Evolutionary conservation across 2,888 invertebrate genomes (phyloP).

Genomic region (Sericinus montela): DNA sequence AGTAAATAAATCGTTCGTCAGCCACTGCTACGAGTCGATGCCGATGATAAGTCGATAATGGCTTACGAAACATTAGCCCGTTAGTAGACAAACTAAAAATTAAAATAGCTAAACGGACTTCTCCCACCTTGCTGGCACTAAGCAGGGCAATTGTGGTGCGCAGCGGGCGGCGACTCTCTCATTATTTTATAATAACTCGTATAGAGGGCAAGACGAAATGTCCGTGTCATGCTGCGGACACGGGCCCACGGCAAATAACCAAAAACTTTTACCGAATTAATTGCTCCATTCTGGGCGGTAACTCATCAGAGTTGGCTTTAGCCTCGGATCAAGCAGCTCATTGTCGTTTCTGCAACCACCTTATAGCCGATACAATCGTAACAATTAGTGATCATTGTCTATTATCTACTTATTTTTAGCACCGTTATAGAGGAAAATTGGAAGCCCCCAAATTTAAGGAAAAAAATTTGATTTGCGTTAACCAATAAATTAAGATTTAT

Average conservation of each 20-base stretch:
- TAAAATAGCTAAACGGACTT: slow-evolving; percentile 75
- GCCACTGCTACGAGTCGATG: neutral
- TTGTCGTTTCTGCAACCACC: slow-evolving; percentile 40
- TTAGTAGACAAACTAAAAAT: slow-evolving; percentile 78
- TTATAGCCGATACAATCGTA: slow-evolving; percentile 31
- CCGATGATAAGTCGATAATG: slow-evolving; percentile 40
- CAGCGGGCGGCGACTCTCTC: slow-evolving; percentile 75
- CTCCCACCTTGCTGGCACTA: slow-evolving; percentile 61
- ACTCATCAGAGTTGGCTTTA: slow-evolving; percentile 49
- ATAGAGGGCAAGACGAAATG: slow-evolving; percentile 60
- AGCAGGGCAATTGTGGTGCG: slow-evolving; percentile 74
- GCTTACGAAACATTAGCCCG: slow-evolving; percentile 65
- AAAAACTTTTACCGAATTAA: slow-evolving; percentile 70
- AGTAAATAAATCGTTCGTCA: slow-evolving; percentile 5
- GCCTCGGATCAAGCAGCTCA: slow-evolving; percentile 26
- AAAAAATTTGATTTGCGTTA: neutral
- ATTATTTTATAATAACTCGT: slow-evolving; percentile 78
- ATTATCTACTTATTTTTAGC: slow-evolving; percentile 15
- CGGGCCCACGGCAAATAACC: slow-evolving; percentile 47
- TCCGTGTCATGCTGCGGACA: slow-evolving; percentile 62
- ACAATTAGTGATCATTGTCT: slow-evolving; percentile 35
- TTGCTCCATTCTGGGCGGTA: slow-evolving; percentile 71
- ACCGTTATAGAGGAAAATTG: slow-evolving; percentile 12
- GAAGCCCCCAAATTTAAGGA: slow-evolving; percentile 2
- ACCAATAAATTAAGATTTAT: neutral